Evolutionary conservation across 2,888 invertebrate species (phyloP).

Genomic region (Andrena camellia): DNA sequence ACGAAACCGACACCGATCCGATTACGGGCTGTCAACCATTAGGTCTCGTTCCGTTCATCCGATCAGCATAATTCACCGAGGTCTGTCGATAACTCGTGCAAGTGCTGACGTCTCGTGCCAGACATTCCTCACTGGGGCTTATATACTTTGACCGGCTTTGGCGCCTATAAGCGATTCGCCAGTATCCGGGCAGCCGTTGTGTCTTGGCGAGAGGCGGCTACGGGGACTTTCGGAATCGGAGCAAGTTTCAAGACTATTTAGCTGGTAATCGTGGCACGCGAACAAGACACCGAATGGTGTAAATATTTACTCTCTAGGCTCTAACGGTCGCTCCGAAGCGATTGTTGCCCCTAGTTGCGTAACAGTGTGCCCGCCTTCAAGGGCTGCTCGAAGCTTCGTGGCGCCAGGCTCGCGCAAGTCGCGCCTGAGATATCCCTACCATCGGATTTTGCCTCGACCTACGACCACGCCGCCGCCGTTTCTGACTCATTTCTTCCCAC

Average conservation of each 20-base stretch:
- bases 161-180: background rate
- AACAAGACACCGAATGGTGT: background rate
- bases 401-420: background rate
- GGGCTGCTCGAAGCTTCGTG: background rate
- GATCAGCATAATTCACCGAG: background rate
- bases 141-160: background rate
- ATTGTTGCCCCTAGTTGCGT: background rate
- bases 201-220: background rate
- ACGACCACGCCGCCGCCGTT: conserved; percentile 52
- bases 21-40: conserved; percentile 37
- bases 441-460: conserved; percentile 54
- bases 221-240: background rate
- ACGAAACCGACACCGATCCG: conserved; percentile 1
- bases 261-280: background rate
- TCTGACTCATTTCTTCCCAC: conserved; percentile 69
- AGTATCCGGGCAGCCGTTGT: background rate
- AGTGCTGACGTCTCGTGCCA: background rate
- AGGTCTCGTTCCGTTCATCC: no score
- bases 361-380: background rate
- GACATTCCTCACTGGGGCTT: no score
- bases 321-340: no score
- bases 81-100: background rate
- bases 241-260: background rate
- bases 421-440: conserved; percentile 67
- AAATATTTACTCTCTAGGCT: background rate